Percentiles rank a stretch among this genome's conserved stretches.
phyloP scores from a whole-genome alignment of 1,140 invertebrate genomes.

The Drosophila nebulosa region DNA sequence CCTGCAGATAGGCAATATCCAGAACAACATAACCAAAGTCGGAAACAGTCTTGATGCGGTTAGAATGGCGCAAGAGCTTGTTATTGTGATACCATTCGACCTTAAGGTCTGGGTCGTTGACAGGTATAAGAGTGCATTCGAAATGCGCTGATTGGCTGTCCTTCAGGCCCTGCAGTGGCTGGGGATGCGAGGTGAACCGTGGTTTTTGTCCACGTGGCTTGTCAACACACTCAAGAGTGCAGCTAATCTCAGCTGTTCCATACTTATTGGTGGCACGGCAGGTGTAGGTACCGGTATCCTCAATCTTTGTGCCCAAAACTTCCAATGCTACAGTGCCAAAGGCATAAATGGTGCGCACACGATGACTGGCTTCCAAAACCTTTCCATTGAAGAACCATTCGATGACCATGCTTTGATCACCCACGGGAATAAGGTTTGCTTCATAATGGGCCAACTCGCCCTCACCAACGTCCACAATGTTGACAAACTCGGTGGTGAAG shows the following conservation, averaged over 20 bases:
- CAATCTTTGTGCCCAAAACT: slow-evolving; percentile 93
- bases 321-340: slow-evolving; percentile 98
- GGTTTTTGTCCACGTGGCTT: slow-evolving; percentile 92
- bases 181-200: slow-evolving; percentile 92
- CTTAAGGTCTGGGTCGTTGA: slow-evolving; percentile 95
- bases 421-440: slow-evolving; percentile 94
- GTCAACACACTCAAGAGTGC: slow-evolving; percentile 91
- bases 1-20: slow-evolving; percentile 96
- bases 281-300: slow-evolving; percentile 93
- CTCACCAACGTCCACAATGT: slow-evolving; percentile 90
- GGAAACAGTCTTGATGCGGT: slow-evolving; percentile 95
- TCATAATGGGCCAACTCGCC: slow-evolving; percentile 97
- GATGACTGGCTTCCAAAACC: slow-evolving; percentile 92
- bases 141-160: slow-evolving; percentile 96
- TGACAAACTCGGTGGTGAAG: slow-evolving; percentile 93
- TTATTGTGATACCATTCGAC: slow-evolving; percentile 98
- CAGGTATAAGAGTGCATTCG: slow-evolving; percentile 94
- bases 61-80: slow-evolving; percentile 91
- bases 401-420: slow-evolving; percentile 97
- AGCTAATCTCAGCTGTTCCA: slow-evolving; percentile 92
- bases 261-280: slow-evolving; percentile 94
- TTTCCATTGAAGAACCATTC: slow-evolving; percentile 99
- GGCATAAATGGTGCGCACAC: slow-evolving; percentile 94
- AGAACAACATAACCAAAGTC: slow-evolving; percentile 98
- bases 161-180: slow-evolving; percentile 91